Conservation (phyloP, 2,797 vertebrate species). For the Anabacerthia variegaticeps region DNA sequence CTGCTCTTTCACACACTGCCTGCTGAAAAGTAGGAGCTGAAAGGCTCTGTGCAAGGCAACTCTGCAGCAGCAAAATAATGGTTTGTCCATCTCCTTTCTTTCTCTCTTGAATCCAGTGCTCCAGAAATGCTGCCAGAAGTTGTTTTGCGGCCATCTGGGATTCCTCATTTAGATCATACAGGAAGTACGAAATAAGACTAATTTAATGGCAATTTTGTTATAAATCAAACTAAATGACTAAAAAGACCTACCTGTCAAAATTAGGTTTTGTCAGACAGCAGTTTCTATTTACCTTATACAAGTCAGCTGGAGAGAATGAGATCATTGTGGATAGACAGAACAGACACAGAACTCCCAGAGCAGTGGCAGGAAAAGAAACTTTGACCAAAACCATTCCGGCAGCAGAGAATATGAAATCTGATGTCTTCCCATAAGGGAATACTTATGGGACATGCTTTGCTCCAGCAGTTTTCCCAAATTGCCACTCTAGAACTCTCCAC, state of each 20-base stretch:
- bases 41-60: neutral
- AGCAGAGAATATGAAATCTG: constrained; percentile 17
- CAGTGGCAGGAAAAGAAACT: constrained; percentile 23
- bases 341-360: constrained; percentile 22
- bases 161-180: constrained; percentile 14
- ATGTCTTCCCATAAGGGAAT: constrained; percentile 3
- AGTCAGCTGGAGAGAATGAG: constrained; percentile 59
- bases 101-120: neutral
- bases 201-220: neutral
- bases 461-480: constrained; percentile 26
- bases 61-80: neutral
- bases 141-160: neutral
- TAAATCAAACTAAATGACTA: constrained; percentile 16
- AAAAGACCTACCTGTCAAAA: constrained; percentile 43
- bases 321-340: constrained; percentile 39
- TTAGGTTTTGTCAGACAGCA: neutral
- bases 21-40: neutral
- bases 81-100: neutral
- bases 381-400: constrained; percentile 6
- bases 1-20: neutral
- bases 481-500: neutral
- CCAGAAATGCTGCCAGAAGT: constrained; percentile 2
- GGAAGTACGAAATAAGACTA: constrained; percentile 9
- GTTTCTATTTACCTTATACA: constrained; percentile 18
- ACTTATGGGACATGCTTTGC: neutral